Conservation (phyloP, 1,140 invertebrate genomes). For the Coenobita brevimanus region DNA sequence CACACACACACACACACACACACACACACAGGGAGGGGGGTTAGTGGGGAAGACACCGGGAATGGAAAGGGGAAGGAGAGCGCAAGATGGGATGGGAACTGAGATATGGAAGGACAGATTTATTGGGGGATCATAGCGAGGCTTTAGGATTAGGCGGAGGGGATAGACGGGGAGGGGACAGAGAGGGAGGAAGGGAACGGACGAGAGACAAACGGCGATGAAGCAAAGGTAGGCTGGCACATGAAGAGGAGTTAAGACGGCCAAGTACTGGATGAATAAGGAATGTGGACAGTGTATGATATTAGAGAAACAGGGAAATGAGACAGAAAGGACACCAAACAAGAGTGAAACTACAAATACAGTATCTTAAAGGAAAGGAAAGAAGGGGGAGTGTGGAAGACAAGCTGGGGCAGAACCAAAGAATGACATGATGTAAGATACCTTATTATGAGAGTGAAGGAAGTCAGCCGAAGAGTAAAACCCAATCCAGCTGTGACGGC, state of each 20-base stretch:
- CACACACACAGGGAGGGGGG: too few relatives aligned
- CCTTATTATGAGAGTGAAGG: too few relatives aligned
- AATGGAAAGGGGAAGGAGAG: too few relatives aligned
- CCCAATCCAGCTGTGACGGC: too few relatives aligned
- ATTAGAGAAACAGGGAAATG: neutral
- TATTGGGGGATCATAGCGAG: neutral
- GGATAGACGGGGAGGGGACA: slow-evolving; percentile 2
- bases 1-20: too few relatives aligned
- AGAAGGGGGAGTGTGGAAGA: too few relatives aligned
- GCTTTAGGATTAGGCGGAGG: neutral
- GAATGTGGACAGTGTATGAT: neutral
- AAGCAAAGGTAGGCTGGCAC: neutral
- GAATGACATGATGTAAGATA: too few relatives aligned
- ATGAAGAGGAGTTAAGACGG: neutral
- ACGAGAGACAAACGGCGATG: neutral
- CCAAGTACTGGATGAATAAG: neutral
- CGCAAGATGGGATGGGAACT: neutral
- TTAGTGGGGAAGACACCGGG: too few relatives aligned
- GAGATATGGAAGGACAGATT: neutral
- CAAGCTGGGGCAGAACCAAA: too few relatives aligned
- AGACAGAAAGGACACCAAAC: neutral
- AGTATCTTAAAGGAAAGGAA: too few relatives aligned
- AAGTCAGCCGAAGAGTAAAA: too few relatives aligned
- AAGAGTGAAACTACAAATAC: too few relatives aligned
- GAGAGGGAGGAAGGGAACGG: slow-evolving; percentile 17